A percentile compares a stretch with the other conserved stretches of the same genome.
These are phyloP conservation scores for Alsophila aescularia DNA, from an alignment of 2,888 invertebrate species.

Conservation along the genomic window DNA sequence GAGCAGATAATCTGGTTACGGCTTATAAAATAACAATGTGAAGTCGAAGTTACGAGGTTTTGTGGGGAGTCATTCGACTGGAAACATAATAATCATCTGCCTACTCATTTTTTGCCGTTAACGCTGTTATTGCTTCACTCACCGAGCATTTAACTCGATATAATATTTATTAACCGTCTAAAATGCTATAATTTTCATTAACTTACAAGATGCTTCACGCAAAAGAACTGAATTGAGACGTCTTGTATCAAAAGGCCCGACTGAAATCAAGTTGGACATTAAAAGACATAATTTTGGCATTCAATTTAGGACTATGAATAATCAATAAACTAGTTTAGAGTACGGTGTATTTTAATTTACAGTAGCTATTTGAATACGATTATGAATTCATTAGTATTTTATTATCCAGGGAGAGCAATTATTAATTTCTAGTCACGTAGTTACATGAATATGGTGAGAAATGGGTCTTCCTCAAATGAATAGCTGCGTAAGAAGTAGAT, in stretches of 20 bases:
- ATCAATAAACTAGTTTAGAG: constrained; percentile 54
- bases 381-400: constrained; percentile 41
- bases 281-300: constrained; percentile 48
- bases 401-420: constrained; percentile 22
- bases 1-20: constrained; percentile 54
- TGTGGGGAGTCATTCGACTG: constrained; percentile 52
- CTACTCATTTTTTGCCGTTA: constrained; percentile 45
- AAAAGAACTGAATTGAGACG: constrained; percentile 24
- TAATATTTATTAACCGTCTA: constrained; percentile 42
- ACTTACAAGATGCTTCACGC: constrained; percentile 37
- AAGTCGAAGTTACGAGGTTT: constrained; percentile 41
- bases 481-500: too few relatives aligned
- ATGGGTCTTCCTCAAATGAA: neutral
- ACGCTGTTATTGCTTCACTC: constrained; percentile 38
- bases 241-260: constrained; percentile 29
- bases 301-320: constrained; percentile 55
- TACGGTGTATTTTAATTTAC: constrained; percentile 46
- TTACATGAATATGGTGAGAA: constrained; percentile 6
- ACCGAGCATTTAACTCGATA: constrained; percentile 32
- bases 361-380: constrained; percentile 46
- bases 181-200: constrained; percentile 32
- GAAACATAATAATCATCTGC: constrained; percentile 48
- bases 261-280: constrained; percentile 39
- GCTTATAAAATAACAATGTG: constrained; percentile 53
- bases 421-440: constrained; percentile 25